Percentiles rank a stretch among this genome's conserved stretches.
Conservation (phyloP, 2,797 vertebrate genomes). For the Geotrypetes seraphini region DNA sequence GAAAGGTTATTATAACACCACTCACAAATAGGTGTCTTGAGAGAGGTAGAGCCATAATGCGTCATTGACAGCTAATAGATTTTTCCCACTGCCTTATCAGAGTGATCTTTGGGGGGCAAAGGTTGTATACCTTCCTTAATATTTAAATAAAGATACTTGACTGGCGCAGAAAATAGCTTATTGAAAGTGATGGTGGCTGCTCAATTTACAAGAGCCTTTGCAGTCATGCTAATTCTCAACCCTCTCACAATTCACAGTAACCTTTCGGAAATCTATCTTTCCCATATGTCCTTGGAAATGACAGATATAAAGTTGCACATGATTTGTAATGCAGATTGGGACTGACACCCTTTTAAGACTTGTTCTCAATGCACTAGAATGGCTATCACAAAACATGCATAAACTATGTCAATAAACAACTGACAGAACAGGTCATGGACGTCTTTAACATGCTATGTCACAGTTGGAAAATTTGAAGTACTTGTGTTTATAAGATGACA, state of each 20-base stretch:
- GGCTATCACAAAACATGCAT: conserved; percentile 49
- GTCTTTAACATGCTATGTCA: conserved; percentile 30
- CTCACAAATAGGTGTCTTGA: conserved; percentile 68
- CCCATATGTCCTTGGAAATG: conserved; percentile 82
- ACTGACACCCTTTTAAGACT: conserved; percentile 65
- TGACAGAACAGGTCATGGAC: conserved; percentile 25
- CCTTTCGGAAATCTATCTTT: conserved; percentile 84
- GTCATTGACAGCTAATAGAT: conserved; percentile 66
- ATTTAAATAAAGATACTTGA: conserved; percentile 75
- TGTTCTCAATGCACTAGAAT: conserved; percentile 46
- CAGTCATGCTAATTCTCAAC: conserved; percentile 82
- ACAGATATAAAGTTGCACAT: conserved; percentile 74
- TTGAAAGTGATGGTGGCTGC: conserved; percentile 54
- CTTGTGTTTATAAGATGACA: neutral
- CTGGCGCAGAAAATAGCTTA: conserved; percentile 65
- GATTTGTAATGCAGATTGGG: conserved; percentile 86
- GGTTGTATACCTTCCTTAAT: conserved; percentile 64
- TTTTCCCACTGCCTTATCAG: conserved; percentile 59
- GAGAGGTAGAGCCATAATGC: conserved; percentile 47
- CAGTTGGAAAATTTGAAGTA: conserved; percentile 12
- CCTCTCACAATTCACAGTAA: conserved; percentile 62
- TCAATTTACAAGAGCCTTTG: conserved; percentile 76
- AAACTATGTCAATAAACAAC: conserved; percentile 43
- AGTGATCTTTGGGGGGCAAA: conserved; percentile 68
- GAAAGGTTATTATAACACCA: conserved; percentile 76